Evolutionary conservation across 2,888 invertebrate genomes (phyloP), one percentile per base, ranked within the genome.

Genomic region (Platerodrilus igneus): DNA sequence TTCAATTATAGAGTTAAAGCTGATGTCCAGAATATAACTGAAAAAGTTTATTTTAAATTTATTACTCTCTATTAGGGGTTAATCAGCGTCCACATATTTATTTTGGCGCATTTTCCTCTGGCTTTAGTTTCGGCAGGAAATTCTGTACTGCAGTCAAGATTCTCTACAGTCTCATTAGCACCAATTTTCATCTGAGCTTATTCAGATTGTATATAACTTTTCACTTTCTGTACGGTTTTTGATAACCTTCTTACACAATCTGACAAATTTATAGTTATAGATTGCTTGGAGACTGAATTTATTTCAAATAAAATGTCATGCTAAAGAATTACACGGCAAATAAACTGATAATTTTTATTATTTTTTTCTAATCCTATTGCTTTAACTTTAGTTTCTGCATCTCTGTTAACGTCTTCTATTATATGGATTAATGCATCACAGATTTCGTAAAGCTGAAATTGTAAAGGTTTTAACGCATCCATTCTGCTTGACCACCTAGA

Each of bases 221-320:
- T 35, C 29, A 45, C 29, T 38, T 31, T 46, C 43, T 43, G 42
- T 39, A 39, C 38, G 35, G 26, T 41, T 39, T 39, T 19, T 25
- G 39, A 26, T 33, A 39, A 19, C 34, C 45, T 41, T 38, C 41
- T 29, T 34, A 41, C 37, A 37, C 34, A 41, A 38, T 45, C 38
- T 40, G 37, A 44, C 35, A 43, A 37, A 41, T 47, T 44, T 43
- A 47, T 44, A 31, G 43, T 40, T 43, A 42, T 32, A 43, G 27
- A 46, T 46, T 46, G 39, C 44, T 44, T 44, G 28, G 38, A 41
- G 38, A 44, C 37, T 37, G 39, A 26, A 45, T 45, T 45, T 41
- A 46, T 41, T 42, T 46, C 35, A 46, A 46, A 46, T 36, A 45
- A 32, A 41, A 33, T 29, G 16, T 37, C 26, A 18, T 33, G 27